phyloP scores from a whole-genome alignment of 2,888 invertebrate species.

The Leptodirus hochenwartii region DNA sequence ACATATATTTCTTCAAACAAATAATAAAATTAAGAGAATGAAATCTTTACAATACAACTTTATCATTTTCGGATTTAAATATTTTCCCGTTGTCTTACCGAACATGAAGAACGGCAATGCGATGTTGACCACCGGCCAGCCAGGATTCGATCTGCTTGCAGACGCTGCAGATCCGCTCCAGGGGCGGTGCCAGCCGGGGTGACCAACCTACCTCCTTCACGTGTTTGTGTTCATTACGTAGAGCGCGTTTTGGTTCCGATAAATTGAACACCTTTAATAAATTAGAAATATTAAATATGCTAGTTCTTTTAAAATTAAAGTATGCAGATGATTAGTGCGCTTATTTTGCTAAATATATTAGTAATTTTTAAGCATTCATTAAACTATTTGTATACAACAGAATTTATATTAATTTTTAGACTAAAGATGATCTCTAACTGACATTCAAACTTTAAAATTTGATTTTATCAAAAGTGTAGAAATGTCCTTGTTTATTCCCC shows the following conservation, averaged over 20 bases:
- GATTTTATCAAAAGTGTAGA: no score
- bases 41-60: background rate
- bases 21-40: slow-evolving; percentile 4
- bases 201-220: slow-evolving; percentile 73
- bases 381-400: no score
- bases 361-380: no score
- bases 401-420: no score
- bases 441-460: no score
- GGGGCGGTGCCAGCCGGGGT: slow-evolving; percentile 66
- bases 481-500: no score
- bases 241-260: slow-evolving; percentile 46
- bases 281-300: background rate
- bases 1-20: background rate
- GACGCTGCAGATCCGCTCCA: slow-evolving; percentile 76
- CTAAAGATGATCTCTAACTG: no score
- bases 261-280: slow-evolving; percentile 67
- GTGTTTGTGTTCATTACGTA: slow-evolving; percentile 47
- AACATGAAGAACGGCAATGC: slow-evolving; percentile 76
- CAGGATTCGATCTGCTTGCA: slow-evolving; percentile 90
- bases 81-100: slow-evolving; percentile 35
- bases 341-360: no score
- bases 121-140: slow-evolving; percentile 64
- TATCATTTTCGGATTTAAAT: no score
- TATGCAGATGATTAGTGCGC: no score
- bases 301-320: no score